Percentiles rank a stretch among this genome's conserved stretches.
Evolutionary conservation across 2,797 vertebrate genomes (phyloP).

Genomic region (Siniperca obscura): DNA sequence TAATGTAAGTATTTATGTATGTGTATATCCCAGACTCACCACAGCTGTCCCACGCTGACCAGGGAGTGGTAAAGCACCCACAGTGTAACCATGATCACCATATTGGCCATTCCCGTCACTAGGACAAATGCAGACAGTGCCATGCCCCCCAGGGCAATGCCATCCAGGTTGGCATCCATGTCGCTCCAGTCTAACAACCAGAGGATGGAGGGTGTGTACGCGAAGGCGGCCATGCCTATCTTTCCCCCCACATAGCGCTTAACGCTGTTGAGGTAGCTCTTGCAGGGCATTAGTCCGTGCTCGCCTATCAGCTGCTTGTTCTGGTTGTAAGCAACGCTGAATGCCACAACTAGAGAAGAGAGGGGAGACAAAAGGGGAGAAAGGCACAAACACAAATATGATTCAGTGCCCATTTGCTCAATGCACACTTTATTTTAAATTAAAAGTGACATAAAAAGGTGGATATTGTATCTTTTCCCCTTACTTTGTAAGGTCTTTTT

Average conservation of each 20-base stretch:
- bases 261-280: constrained; percentile 87
- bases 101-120: constrained; percentile 89
- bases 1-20: not conserved
- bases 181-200: constrained; percentile 93
- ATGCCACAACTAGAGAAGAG: constrained; percentile 88
- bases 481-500: not conserved
- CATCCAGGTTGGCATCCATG: constrained; percentile 91
- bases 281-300: constrained; percentile 89
- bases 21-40: constrained; percentile 83
- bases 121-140: constrained; percentile 86
- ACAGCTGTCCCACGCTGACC: constrained; percentile 94
- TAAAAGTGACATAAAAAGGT: not conserved
- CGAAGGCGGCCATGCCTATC: constrained; percentile 84
- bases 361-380: not conserved
- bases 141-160: constrained; percentile 88
- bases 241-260: constrained; percentile 89
- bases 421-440: not conserved
- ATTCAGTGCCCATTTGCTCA: not conserved
- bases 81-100: constrained; percentile 91
- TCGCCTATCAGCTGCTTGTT: constrained; percentile 96
- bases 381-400: not conserved
- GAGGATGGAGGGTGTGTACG: constrained; percentile 89
- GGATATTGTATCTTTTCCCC: not conserved
- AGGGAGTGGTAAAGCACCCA: constrained; percentile 95
- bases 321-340: constrained; percentile 91